Conservation (phyloP, 2,113 vertebrate species). For the Opisthocomus hoazin region DNA sequence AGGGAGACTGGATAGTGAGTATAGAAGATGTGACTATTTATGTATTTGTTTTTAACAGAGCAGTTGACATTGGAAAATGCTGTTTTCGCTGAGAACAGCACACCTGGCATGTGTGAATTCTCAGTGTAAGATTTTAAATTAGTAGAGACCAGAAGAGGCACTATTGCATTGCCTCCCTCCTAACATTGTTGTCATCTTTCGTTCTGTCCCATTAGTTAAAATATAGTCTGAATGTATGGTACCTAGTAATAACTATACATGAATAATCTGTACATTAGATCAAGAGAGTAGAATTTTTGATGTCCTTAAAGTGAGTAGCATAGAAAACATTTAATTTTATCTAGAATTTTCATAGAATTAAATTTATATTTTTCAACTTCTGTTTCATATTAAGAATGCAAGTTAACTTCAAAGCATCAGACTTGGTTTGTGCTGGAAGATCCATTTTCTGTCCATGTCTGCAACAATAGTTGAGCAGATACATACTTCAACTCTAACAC, state of each 20-base stretch:
- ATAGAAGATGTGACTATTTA: background rate
- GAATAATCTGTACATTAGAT: background rate
- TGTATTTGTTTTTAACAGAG: background rate
- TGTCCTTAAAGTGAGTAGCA: background rate
- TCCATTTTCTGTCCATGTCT: background rate
- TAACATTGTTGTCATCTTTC: background rate
- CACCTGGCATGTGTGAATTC: background rate
- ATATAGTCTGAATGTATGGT: background rate
- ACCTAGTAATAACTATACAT: rapidly evolving
- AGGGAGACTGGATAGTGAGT: background rate
- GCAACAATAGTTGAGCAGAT: background rate
- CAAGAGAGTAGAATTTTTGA: background rate
- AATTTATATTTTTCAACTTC: background rate
- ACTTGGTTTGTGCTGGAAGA: background rate
- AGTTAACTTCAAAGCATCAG: background rate
- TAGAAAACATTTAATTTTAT: background rate
- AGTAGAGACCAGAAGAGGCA: background rate
- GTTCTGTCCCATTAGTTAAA: background rate
- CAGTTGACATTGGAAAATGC: background rate
- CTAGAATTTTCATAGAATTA: background rate
- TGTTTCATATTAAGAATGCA: background rate
- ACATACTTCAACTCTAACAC: background rate
- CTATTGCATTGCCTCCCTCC: background rate
- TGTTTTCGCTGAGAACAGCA: background rate
- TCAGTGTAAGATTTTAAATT: background rate